Base-by-base conservation (phyloP, 1,140 invertebrate species). In the Drosophila ananassae region DNA sequence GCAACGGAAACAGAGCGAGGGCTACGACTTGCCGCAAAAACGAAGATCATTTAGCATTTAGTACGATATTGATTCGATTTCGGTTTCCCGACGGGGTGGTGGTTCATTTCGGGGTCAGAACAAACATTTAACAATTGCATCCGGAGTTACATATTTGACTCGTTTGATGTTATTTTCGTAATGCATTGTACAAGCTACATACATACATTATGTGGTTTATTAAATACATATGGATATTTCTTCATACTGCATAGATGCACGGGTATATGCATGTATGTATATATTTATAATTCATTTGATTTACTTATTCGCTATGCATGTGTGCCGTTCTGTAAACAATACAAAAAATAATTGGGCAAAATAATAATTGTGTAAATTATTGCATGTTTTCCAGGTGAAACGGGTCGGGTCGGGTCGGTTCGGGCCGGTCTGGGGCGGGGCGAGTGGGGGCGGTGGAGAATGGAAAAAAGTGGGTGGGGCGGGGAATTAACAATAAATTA, bases 271-370 rank as follows among this genome's bases (percentile, higher is more conserved):
- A 73, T 64, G 51, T 57, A 56, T 76, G 47, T 64, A 54, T 73
- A 37, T 62, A 51, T 77, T 57, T 64, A 39, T 80, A 62, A 73
- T 81, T 81, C 77, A 81, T 81, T 81, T 81, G 61, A 81, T 77
- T 81, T 81, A 81, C 78, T 81, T 81, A 81, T 63, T 41, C 39
- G 47, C 78, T 81, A 81, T 73, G 78, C 73, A 61, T 73, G 47
- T 73, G 66, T 76, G 54, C 52, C 44, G 54, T 12, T 72, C 8
- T 73, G 34, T 52, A 74, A 74, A 74, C 47, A 54, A 63, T 57
- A 74, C 41, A 51, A 53, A 48, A 50, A 32, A 72, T 37, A 73
- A 44, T 28, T 6, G 41, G 4, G 48, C 32, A 41, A 28, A 37
- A 13, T 30, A 28, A 51, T 69, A 39, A 25, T 58, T 58, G 21